Conservation (phyloP, 2,797 vertebrate species). For the Sebastes iracundus region DNA sequence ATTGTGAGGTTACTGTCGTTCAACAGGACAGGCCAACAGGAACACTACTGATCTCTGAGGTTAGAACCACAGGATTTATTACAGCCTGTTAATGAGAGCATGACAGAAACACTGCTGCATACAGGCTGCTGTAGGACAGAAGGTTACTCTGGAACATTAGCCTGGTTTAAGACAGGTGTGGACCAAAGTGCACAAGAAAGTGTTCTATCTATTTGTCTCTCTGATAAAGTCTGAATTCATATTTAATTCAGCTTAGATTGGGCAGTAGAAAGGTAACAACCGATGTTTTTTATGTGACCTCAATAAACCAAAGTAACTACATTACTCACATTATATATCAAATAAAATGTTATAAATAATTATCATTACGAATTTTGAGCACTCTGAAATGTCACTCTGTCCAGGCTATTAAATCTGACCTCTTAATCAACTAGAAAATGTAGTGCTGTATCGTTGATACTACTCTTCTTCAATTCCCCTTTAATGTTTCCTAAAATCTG, state of each 20-base stretch:
- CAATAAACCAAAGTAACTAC: neutral
- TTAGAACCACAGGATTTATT: slow-evolving; percentile 19
- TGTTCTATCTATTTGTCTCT: neutral
- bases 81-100: slow-evolving; percentile 15
- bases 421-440: neutral
- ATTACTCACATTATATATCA: neutral
- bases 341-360: neutral
- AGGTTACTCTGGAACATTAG: slow-evolving; percentile 27
- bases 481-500: neutral
- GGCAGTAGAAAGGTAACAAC: neutral
- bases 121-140: slow-evolving; percentile 9
- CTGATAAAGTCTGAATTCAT: neutral
- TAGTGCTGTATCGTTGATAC: too few relatives aligned
- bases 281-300: neutral
- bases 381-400: neutral
- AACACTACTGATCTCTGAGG: slow-evolving; percentile 21
- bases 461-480: neutral
- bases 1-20: slow-evolving; percentile 58
- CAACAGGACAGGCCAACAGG: slow-evolving; percentile 1
- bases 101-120: neutral
- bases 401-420: neutral
- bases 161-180: neutral
- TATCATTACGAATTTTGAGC: neutral
- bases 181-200: neutral
- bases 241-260: neutral